These are phyloP conservation scores for Argyra leucocephala DNA, from an alignment of 2,888 invertebrate genomes.

Conservation along the genomic window DNA sequence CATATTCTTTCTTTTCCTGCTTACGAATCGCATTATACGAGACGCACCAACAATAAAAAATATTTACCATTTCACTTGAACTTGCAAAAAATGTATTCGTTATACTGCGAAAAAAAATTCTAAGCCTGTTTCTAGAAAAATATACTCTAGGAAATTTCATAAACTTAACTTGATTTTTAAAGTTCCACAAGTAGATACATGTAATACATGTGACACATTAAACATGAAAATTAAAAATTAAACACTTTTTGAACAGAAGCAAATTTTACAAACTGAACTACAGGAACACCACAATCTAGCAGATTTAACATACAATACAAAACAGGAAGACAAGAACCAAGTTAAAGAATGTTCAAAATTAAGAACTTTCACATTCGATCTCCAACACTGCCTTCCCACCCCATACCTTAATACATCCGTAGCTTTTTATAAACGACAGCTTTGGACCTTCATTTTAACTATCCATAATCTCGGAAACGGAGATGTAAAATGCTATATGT, in stretches of 20 bases:
- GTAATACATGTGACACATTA: neutral
- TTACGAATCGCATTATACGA: neutral
- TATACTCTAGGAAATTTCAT: neutral
- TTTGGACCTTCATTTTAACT: slow-evolving; percentile 9
- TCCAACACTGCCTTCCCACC: neutral
- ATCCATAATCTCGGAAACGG: slow-evolving; percentile 7
- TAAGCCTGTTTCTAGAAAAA: neutral
- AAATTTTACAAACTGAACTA: neutral
- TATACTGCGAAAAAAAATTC: neutral
- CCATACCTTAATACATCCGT: neutral
- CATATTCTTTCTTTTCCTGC: neutral
- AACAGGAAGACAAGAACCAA: neutral
- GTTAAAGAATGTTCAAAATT: neutral
- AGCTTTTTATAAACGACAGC: slow-evolving; percentile 11
- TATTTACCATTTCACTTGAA: neutral
- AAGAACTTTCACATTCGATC: neutral
- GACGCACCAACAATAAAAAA: neutral
- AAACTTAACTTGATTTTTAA: neutral
- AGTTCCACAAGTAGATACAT: neutral
- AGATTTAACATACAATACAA: neutral
- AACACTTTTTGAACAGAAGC: neutral
- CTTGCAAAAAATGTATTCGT: neutral
- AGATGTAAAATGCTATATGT: slow-evolving; percentile 8
- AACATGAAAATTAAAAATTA: neutral
- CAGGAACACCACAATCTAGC: neutral